Base-by-base conservation (phyloP, 1,140 invertebrate species). In the Apolygus lucorum region DNA sequence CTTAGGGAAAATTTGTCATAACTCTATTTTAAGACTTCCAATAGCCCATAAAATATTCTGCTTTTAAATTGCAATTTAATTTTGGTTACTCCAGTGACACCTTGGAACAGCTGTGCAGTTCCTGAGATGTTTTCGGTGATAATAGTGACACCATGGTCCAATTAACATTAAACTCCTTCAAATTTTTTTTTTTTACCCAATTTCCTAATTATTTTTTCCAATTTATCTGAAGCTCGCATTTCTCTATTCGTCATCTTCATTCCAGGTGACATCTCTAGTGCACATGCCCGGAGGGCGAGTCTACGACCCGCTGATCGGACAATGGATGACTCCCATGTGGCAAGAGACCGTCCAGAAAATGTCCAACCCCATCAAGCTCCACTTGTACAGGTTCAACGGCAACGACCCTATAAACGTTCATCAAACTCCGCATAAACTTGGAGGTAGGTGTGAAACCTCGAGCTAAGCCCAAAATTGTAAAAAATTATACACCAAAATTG, bases 311-410 rank as follows among this genome's bases (percentile, higher is more conserved):
- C 78, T 95, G 52, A 94, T 95, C 75, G 95, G 94, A 0, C 91
- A 95, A 75, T 97, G 91, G 91, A 90, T 96, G 86, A 91, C 92
- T 28, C 95, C 95, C 0, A 84, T 93, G 54, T 96, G 93, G 90
- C 88, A 92, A 75, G 87, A 89, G 68, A 86, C 94, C 1, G 80
- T 92, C 2, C 86, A 91, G 72, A 83, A 88, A 70, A 84, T 93
- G 26, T 83, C 89, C 28, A 89, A 85, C 21, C 91, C 92, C 0
- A 90, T 89, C 0, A 86, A 90, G 65, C 78, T 95, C 42, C 91
- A 95, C 80, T 79, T 95, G 8, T 95, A 95, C 76, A 84, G 93
- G 75, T 92, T 95, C 74, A 92, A 93, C 78, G 91, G 91, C 71
- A 96, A 96, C 77, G 92, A 96, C 83, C 93, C 93, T 21, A 92